Evolutionary conservation across 2,113 vertebrate species (phyloP), one percentile per base, ranked within the genome.

Genomic region (Petrocephalus microphthalmus): DNA sequence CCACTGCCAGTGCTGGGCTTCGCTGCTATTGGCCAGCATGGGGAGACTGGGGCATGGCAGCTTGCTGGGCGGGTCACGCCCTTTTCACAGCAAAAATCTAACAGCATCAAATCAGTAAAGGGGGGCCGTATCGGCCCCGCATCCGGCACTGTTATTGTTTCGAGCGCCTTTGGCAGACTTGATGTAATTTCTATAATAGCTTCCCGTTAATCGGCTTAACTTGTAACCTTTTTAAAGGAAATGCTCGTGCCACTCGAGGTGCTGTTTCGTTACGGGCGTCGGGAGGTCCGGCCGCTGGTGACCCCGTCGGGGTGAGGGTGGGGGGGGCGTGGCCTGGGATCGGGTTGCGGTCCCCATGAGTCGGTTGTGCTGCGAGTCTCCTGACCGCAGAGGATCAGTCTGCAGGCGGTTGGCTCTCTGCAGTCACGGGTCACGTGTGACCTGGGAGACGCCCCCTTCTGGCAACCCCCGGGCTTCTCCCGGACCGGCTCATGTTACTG

Each of bases 101-200:
- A 74, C 29, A 2, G 17, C 45, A 71, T 87, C 86, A 19, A 37
- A n/a, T 74, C 60, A 5, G 57, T 51, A 91, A 78, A 84, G 47
- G 91, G 92, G 90, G 93, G 93, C 92, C 94, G 92, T 92, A 90
- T 90, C 91, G 91, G 91, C 89, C 89, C 93, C 91, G 90, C 88
- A 91, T 89, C 88, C 89, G 89, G 92, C 93, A 92, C 92, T 91
- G 91, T 93, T 92, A 93, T 93, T 92, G 92, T 91, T 90, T 85
- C 90, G 90, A 91, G 87, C 91, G 91, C 92, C 90, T 71, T 89
- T 88, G 91, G 92, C 89, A 33, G 86, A 87, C 85, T 71, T 94
- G 93, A 94, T 92, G 91, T 92, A 89, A 94, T 92, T 91, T 90
- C 87, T 90, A 19, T 86, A 88, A 93, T 91, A 91, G 90, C 86